Conservation (phyloP, 2,113 vertebrate species). For the Cygnus buccinator region DNA sequence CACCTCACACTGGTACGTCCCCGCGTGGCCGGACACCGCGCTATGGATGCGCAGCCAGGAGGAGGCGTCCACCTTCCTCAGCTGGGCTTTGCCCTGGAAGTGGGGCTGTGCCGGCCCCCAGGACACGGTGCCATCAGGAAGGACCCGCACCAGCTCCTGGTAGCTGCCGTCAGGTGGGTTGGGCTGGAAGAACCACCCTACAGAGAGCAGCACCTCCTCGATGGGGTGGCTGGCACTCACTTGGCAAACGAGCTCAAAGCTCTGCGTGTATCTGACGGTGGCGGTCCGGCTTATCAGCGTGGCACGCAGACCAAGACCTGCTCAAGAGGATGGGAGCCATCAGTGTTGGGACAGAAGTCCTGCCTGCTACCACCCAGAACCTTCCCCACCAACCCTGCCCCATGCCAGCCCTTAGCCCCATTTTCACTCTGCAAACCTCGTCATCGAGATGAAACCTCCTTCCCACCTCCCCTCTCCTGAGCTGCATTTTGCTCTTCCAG, state of each 20-base stretch:
- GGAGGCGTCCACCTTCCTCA: background rate
- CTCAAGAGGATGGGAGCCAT: background rate
- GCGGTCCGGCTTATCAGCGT: conserved; percentile 50
- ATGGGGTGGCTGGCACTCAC: background rate
- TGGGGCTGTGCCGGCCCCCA: conserved; percentile 71
- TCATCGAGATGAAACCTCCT: background rate
- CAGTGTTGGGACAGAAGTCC: background rate
- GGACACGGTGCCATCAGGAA: conserved; percentile 63
- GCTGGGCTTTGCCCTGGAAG: conserved; percentile 73
- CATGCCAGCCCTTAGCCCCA: background rate
- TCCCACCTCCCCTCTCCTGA: background rate
- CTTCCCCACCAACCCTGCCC: accelerated
- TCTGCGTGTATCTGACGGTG: background rate
- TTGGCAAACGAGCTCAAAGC: conserved; percentile 64
- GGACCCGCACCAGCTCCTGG: conserved; percentile 70
- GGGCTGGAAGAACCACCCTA: conserved; percentile 80
- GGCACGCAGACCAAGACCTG: conserved; percentile 51
- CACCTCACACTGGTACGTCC: conserved; percentile 79
- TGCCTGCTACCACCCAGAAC: background rate
- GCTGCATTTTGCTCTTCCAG: background rate
- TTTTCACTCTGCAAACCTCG: background rate
- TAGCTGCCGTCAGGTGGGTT: accelerated
- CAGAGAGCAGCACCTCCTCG: background rate
- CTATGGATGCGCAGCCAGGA: conserved; percentile 73
- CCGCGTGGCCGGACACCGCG: conserved; percentile 56